A percentile compares a stretch with the other conserved stretches of the same genome.
Conservation (phyloP, 2,797 vertebrate genomes). For the Pangasius larnaudii region DNA sequence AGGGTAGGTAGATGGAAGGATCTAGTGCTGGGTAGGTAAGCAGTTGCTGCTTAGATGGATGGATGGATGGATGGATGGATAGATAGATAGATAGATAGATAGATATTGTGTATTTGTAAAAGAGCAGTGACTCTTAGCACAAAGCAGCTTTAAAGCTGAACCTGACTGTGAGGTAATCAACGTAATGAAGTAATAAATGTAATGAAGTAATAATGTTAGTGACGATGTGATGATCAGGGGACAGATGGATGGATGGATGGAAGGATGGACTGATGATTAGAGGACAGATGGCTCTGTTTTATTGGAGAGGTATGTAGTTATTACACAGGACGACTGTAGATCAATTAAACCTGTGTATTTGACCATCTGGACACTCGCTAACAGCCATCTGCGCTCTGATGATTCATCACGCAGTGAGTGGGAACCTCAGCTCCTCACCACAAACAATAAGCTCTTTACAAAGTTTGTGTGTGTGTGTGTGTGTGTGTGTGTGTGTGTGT, state of each 20-base stretch:
- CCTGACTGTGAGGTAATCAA: neutral
- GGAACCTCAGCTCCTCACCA: constrained; percentile 32
- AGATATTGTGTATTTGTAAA: neutral
- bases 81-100: neutral
- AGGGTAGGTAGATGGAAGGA: neutral
- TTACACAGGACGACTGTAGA: constrained; percentile 10
- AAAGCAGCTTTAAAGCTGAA: neutral
- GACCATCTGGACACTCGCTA: constrained; percentile 44
- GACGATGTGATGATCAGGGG: neutral
- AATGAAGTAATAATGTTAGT: neutral
- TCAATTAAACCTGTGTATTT: constrained; percentile 35
- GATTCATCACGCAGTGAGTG: constrained; percentile 43
- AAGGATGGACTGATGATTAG: neutral
- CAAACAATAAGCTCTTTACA: constrained; percentile 38
- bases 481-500: neutral
- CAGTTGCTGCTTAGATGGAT: neutral
- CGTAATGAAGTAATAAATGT: neutral
- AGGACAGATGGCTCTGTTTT: constrained; percentile 10
- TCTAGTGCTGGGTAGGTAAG: neutral
- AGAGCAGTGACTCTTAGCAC: neutral
- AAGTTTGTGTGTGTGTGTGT: constrained; percentile 2
- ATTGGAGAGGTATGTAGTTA: constrained; percentile 30
- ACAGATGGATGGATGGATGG: neutral
- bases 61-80: neutral
- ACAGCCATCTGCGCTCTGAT: constrained; percentile 42